These are phyloP conservation scores for Chelonus formosanus DNA, from an alignment of 2,888 invertebrate species.

Conservation along the genomic window DNA sequence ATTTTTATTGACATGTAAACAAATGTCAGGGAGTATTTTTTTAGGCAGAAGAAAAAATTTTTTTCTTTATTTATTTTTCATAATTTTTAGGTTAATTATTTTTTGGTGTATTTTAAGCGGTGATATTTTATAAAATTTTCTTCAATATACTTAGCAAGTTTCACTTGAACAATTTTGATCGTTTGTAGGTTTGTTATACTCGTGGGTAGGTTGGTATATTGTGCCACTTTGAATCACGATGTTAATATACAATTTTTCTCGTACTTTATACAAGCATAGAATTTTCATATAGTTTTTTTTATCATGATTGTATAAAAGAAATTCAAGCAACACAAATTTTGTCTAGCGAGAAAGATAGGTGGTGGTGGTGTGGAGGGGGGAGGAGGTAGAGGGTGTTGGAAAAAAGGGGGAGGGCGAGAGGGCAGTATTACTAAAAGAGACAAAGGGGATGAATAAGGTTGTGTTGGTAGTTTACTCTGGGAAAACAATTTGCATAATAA, in stretches of 20 bases:
- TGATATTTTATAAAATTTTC: too few relatives aligned
- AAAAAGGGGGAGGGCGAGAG: background rate
- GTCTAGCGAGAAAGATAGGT: background rate
- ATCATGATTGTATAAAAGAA: conserved; percentile 32
- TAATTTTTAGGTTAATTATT: too few relatives aligned
- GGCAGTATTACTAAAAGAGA: background rate
- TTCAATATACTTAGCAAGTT: too few relatives aligned
- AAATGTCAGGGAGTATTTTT: too few relatives aligned
- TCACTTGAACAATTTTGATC: too few relatives aligned
- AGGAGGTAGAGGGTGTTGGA: background rate
- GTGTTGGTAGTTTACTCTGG: conserved; percentile 26
- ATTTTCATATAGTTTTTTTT: conserved; percentile 26
- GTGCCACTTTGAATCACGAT: background rate
- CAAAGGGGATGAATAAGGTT: conserved; percentile 8
- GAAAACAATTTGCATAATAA: conserved; percentile 38
- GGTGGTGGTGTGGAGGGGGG: background rate
- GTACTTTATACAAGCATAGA: conserved; percentile 21
- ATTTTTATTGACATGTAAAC: too few relatives aligned
- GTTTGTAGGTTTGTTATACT: too few relatives aligned
- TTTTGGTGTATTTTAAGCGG: too few relatives aligned
- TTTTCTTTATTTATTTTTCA: too few relatives aligned
- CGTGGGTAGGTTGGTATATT: too few relatives aligned
- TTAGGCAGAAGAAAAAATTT: too few relatives aligned
- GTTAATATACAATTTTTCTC: conserved; percentile 26
- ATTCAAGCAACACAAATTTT: conserved; percentile 15